These are phyloP conservation scores for Nephrotoma flavescens DNA, from an alignment of 2,888 invertebrate species.

Conservation along the genomic window DNA sequence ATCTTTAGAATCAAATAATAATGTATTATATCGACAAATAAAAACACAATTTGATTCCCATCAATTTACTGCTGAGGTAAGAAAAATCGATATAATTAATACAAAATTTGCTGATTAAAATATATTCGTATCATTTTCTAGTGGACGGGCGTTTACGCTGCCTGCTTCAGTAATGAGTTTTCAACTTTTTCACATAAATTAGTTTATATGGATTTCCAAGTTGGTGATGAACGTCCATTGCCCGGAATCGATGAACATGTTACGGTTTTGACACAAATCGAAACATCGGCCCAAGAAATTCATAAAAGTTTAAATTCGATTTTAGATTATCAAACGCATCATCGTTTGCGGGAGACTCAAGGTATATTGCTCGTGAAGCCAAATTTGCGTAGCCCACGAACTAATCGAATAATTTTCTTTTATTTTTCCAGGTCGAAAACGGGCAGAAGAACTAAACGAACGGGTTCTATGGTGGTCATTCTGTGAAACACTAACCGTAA, in stretches of 20 bases:
- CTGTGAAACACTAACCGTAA: constrained; percentile 70
- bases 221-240: constrained; percentile 75
- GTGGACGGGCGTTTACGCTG: constrained; percentile 58
- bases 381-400: not conserved
- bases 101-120: not conserved
- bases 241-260: constrained; percentile 78
- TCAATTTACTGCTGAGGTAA: constrained; percentile 57
- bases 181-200: constrained; percentile 98
- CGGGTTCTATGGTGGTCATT: constrained; percentile 88
- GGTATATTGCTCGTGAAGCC: constrained; percentile 21
- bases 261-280: constrained; percentile 91
- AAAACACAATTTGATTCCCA: constrained; percentile 94
- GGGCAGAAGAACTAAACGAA: constrained; percentile 94
- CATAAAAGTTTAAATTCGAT: constrained; percentile 80
- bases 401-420: not conserved
- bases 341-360: constrained; percentile 86
- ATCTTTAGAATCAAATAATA: constrained; percentile 62
- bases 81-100: constrained; percentile 1
- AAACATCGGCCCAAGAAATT: constrained; percentile 76
- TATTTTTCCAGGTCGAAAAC: constrained; percentile 48
- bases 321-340: constrained; percentile 94
- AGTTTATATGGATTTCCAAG: constrained; percentile 96
- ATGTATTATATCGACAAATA: constrained; percentile 73
- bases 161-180: constrained; percentile 98
- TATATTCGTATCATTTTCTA: constrained; percentile 10